Conservation (phyloP, 2,113 vertebrate species). For the Pseudois nayaur region DNA sequence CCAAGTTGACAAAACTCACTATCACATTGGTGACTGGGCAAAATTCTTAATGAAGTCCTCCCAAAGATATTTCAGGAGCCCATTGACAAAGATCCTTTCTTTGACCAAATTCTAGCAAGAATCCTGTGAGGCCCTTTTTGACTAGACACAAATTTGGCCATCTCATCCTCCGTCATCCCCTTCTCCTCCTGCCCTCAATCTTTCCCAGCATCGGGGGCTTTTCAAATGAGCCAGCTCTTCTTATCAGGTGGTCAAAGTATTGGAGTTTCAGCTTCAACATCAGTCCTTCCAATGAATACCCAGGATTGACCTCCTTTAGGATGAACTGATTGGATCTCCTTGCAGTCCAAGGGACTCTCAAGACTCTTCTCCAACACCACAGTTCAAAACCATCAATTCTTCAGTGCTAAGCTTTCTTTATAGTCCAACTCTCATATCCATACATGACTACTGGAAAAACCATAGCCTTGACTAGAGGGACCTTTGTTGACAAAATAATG, state of each 20-base stretch:
- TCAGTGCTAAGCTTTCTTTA: neutral
- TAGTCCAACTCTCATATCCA: neutral
- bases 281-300: neutral
- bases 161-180: rapidly evolving
- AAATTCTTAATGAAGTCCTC: neutral
- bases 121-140: neutral
- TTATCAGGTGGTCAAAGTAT: neutral
- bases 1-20: neutral
- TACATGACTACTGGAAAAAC: neutral
- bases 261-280: neutral
- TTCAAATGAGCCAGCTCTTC: neutral
- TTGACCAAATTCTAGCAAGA: neutral
- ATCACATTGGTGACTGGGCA: neutral
- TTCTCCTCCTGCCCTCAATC: neutral
- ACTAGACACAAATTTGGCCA: neutral
- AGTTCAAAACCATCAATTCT: neutral
- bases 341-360: neutral
- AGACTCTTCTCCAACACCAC: neutral
- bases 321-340: neutral
- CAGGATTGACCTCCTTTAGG: neutral
- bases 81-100: neutral
- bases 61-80: neutral
- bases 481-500: neutral
- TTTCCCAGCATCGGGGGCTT: neutral
- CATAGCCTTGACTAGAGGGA: neutral